Evolutionary conservation across 2,888 invertebrate genomes (phyloP).

Genomic region (Ommatoiulus sabulosus): DNA sequence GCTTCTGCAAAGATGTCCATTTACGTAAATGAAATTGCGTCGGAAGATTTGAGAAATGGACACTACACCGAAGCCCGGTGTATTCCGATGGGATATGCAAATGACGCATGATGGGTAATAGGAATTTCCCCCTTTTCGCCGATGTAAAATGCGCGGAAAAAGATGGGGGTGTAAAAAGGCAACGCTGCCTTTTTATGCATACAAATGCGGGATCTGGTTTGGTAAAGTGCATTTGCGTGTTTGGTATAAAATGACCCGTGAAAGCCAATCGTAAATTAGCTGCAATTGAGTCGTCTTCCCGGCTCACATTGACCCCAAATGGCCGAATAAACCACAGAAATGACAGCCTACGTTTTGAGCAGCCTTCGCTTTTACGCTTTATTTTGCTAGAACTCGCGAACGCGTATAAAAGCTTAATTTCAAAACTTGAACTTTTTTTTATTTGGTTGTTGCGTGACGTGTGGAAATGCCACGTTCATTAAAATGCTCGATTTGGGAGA

Average conservation of each 20-base stretch:
- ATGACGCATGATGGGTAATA: slow-evolving; percentile 16
- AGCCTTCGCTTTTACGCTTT: slow-evolving; percentile 5
- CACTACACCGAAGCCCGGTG: not conserved
- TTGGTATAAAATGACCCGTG: slow-evolving; percentile 49
- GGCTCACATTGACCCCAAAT: slow-evolving; percentile 29
- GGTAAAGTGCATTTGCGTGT: slow-evolving; percentile 51
- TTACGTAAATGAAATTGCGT: slow-evolving; percentile 12
- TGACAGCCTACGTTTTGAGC: slow-evolving; percentile 10
- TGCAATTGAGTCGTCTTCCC: slow-evolving; percentile 49
- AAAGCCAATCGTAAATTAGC: slow-evolving; percentile 45
- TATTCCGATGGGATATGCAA: slow-evolving; percentile 36
- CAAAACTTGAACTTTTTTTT: not conserved
- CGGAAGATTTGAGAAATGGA: slow-evolving; percentile 17
- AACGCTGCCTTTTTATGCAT: slow-evolving; percentile 17
- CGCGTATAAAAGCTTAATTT: not conserved
- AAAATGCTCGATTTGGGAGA: not conserved
- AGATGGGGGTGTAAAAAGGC: slow-evolving; percentile 22
- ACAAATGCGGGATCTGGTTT: slow-evolving; percentile 15
- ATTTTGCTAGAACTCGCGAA: not conserved
- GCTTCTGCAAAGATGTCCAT: not conserved
- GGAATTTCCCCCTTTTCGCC: not conserved
- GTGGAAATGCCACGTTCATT: not conserved
- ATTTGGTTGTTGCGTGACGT: not conserved
- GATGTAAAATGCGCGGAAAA: not conserved
- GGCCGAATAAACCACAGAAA: slow-evolving; percentile 39